phyloP scores from a whole-genome alignment of 2,797 vertebrate genomes.

The Coilia nasus region DNA sequence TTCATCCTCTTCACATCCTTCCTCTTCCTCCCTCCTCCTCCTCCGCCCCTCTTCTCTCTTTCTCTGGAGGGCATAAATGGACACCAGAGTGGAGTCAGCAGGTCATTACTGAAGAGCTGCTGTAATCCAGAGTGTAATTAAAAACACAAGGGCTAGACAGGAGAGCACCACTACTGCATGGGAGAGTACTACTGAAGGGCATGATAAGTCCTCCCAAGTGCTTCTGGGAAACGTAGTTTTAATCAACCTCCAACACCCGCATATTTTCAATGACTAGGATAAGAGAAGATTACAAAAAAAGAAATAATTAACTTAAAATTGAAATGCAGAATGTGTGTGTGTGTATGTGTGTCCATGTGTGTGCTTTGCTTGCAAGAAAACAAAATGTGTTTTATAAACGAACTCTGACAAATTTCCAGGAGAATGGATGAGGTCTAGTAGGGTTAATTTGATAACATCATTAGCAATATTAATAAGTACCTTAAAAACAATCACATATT shows the following conservation, averaged over 20 bases:
- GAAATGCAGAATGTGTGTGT: neutral
- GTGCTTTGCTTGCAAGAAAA: neutral
- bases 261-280: slow-evolving; percentile 13
- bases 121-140: slow-evolving; percentile 70
- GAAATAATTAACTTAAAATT: neutral
- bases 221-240: slow-evolving; percentile 64
- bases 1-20: slow-evolving; percentile 45
- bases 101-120: slow-evolving; percentile 55
- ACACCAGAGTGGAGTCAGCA: slow-evolving; percentile 42
- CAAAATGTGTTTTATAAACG: neutral
- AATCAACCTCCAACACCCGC: slow-evolving; percentile 57
- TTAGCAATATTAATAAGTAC: neutral
- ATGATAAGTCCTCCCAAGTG: slow-evolving; percentile 60
- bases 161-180: slow-evolving; percentile 24
- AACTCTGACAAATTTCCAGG: neutral
- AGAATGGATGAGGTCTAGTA: neutral
- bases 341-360: neutral
- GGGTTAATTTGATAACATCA: neutral
- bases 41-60: slow-evolving; percentile 34
- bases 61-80: slow-evolving; percentile 6
- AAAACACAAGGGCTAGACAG: slow-evolving; percentile 54
- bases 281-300: slow-evolving; percentile 28
- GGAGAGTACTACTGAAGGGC: slow-evolving; percentile 34
- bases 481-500: neutral
- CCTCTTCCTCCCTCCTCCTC: slow-evolving; percentile 45